Percentiles rank a stretch among this genome's conserved stretches.
phyloP scores from a whole-genome alignment of 2,113 vertebrate genomes.

The Phocoena phocoena region DNA sequence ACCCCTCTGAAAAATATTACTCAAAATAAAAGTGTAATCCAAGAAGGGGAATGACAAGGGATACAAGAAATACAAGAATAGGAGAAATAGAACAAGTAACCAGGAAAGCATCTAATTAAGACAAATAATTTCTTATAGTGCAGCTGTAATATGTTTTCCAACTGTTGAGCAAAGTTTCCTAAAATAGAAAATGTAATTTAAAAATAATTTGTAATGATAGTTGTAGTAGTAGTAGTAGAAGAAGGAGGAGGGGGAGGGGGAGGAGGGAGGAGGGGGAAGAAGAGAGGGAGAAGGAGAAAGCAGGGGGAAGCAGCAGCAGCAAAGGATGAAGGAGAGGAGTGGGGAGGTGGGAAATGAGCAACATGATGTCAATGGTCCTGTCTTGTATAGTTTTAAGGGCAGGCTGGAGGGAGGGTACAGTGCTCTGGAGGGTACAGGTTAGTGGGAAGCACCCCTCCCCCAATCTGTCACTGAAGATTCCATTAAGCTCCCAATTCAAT shows the following conservation, averaged over 20 bases:
- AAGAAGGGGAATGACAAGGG: not conserved
- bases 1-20: conserved; percentile 19
- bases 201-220: not conserved
- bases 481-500: not conserved
- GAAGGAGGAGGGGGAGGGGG: no score
- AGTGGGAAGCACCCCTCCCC: not conserved
- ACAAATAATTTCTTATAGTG: not conserved
- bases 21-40: conserved; percentile 37
- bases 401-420: not conserved
- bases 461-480: not conserved
- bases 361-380: not conserved
- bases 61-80: not conserved
- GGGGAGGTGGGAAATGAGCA: not conserved
- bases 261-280: no score
- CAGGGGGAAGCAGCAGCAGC: not conserved
- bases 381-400: not conserved
- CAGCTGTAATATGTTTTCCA: not conserved
- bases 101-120: not conserved
- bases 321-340: not conserved
- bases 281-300: no score
- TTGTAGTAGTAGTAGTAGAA: no score
- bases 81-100: not conserved
- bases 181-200: not conserved
- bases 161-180: not conserved
- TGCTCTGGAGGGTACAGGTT: not conserved